These are phyloP conservation scores for Drosophila sp. DNA, from an alignment of 1,140 invertebrate species.

Conservation along the genomic window DNA sequence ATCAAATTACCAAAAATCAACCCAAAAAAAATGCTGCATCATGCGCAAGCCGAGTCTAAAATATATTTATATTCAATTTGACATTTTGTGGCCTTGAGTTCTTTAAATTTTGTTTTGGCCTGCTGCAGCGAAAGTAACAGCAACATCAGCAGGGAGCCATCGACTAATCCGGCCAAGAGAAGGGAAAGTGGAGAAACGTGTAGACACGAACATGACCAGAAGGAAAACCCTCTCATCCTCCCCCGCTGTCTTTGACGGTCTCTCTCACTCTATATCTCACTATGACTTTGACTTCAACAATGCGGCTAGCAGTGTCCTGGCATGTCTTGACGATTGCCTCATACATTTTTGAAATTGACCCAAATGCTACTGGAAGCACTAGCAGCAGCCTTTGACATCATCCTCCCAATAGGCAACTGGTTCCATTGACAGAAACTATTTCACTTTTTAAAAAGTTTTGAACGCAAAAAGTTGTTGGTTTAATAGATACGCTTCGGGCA, in stretches of 20 bases:
- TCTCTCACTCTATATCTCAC: background rate
- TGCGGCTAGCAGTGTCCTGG: conserved; percentile 45
- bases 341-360: conserved; percentile 75
- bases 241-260: background rate
- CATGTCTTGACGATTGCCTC: conserved; percentile 70
- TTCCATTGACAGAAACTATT: conserved; percentile 49
- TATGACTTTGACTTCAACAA: conserved; percentile 48
- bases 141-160: conserved; percentile 16
- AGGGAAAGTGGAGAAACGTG: conserved; percentile 22
- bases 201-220: conserved; percentile 23
- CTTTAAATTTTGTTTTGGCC: conserved; percentile 36
- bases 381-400: conserved; percentile 67
- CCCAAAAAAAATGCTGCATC: conserved; percentile 60
- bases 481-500: background rate
- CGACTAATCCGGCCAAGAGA: conserved; percentile 33
- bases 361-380: conserved; percentile 33
- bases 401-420: conserved; percentile 16
- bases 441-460: conserved; percentile 18
- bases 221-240: conserved; percentile 6
- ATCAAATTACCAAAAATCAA: conserved; percentile 38
- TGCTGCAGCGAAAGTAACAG: background rate
- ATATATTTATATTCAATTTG: conserved; percentile 78
- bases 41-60: conserved; percentile 42
- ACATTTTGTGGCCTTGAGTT: conserved; percentile 61
- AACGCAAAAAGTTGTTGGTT: conserved; percentile 9